phyloP scores from a whole-genome alignment of 2,113 vertebrate genomes.

The Gallinago jamesoni region DNA sequence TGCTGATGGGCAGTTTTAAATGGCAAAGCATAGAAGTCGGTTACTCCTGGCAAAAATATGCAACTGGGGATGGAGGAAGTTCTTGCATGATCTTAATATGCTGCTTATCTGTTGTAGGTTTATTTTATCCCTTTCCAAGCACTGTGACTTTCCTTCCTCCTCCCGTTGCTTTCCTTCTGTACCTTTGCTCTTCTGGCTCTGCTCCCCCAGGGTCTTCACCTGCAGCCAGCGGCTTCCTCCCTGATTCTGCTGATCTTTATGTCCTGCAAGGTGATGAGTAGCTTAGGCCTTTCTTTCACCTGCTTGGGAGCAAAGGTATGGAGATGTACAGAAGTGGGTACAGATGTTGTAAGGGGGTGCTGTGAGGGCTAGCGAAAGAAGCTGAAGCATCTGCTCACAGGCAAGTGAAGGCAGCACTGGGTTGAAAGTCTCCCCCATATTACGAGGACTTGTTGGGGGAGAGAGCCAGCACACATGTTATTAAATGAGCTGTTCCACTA shows the following conservation, averaged over 20 bases:
- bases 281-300: not conserved
- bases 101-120: not conserved
- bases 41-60: not conserved
- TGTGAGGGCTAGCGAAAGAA: not conserved
- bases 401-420: not conserved
- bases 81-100: not conserved
- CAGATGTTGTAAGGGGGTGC: not conserved
- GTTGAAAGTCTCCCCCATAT: not conserved
- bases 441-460: rapidly evolving
- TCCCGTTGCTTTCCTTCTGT: not conserved
- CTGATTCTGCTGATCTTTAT: not conserved
- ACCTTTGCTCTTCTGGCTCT: not conserved
- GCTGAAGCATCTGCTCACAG: not conserved
- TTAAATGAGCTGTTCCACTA: not conserved
- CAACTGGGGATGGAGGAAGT: not conserved
- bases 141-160: not conserved
- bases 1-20: not conserved
- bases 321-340: not conserved
- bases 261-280: not conserved
- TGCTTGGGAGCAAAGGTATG: not conserved
- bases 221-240: not conserved
- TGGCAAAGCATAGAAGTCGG: not conserved
- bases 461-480: not conserved
- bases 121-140: not conserved
- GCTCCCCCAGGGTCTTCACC: not conserved